These are phyloP conservation scores for Nowickia ferox DNA, from an alignment of 2,888 invertebrate species.

Conservation along the genomic window DNA sequence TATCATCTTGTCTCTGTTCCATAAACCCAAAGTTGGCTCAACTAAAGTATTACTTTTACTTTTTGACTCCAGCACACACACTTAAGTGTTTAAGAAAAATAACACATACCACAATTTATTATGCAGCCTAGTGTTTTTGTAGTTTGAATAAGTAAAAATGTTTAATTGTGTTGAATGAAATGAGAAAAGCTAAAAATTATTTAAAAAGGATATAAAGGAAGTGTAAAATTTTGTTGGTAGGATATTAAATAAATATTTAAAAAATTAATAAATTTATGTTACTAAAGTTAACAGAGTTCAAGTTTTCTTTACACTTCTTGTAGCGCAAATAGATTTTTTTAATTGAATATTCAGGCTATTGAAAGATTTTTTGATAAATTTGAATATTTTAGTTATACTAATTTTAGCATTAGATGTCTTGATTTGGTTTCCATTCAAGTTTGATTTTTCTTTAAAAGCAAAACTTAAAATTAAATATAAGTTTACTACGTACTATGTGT, in stretches of 20 bases:
- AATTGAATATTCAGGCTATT: constrained; percentile 25
- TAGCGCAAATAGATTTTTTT: constrained; percentile 34
- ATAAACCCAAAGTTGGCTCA: too few relatives aligned
- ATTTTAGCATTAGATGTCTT: constrained; percentile 79
- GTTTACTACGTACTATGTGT: too few relatives aligned
- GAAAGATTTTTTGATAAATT: constrained; percentile 29
- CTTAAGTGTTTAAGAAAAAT: too few relatives aligned
- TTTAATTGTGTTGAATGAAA: not conserved
- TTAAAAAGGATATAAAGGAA: not conserved
- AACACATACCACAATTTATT: not conserved
- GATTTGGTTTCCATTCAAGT: constrained; percentile 91
- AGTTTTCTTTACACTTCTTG: constrained; percentile 34
- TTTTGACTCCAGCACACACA: not conserved
- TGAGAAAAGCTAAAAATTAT: not conserved
- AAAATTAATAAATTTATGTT: not conserved
- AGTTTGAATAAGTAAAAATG: not conserved
- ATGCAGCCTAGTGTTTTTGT: not conserved
- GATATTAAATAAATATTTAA: not conserved
- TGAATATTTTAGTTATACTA: constrained; percentile 32
- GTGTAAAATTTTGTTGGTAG: not conserved
- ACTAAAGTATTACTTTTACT: too few relatives aligned
- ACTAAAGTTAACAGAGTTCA: not conserved
- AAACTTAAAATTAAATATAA: constrained; percentile 66
- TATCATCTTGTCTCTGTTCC: too few relatives aligned
- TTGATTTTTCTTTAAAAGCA: constrained; percentile 44